Evolutionary conservation across 2,888 invertebrate species (phyloP), one percentile per base, ranked within the genome.

Genomic region (Nesidiocoris tenuis): DNA sequence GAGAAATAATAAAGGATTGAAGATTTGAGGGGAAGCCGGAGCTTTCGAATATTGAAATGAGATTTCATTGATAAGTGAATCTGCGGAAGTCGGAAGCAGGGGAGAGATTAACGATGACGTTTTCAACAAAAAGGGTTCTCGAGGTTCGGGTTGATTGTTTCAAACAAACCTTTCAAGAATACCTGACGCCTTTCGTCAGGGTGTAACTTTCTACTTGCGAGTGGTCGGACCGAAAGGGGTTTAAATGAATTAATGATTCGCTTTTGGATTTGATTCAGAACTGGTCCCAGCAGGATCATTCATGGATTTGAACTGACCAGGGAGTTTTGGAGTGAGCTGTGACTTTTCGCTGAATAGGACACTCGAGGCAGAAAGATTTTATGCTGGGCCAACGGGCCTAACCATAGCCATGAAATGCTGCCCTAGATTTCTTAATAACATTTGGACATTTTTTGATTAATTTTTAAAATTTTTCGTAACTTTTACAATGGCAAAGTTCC

Each of bases 21-120:
- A 65, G 65, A 18, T 65, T 39, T 23, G 23, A 64, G n/a, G 64
- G 24, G 16, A 25, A 25, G 16, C 23, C 21, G 21, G 23, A 61
- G 61, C 64, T 64, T 64, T 24, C 16, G 23, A 7, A 59, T 70
- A 59, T 70, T 70, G 70, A 70, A 70, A 59, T 57, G 70, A 70
- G 70, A 70, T 70, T 70, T 70, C 70, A 70, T 70, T 70, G 70
- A 67, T 56, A 56, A 56, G 16, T 9, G 22, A 55, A 56, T 17
- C 67, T 59, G 7, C 57, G 17, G 54, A 59, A 24, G 18, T 21
- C 22, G 25, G 57, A 67, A 67, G 56, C n/a, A n/a, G n/a, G n/a
- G n/a, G n/a, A 59, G 70, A 59, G 70, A 70, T 70, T 70, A 59
- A 70, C 70, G 70, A 70, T 70, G 70, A 24, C 55, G 67, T 56